A percentile compares a stretch with the other conserved stretches of the same genome.
Conservation (phyloP, 1,140 invertebrate species). For the Leptinotarsa defecta region DNA sequence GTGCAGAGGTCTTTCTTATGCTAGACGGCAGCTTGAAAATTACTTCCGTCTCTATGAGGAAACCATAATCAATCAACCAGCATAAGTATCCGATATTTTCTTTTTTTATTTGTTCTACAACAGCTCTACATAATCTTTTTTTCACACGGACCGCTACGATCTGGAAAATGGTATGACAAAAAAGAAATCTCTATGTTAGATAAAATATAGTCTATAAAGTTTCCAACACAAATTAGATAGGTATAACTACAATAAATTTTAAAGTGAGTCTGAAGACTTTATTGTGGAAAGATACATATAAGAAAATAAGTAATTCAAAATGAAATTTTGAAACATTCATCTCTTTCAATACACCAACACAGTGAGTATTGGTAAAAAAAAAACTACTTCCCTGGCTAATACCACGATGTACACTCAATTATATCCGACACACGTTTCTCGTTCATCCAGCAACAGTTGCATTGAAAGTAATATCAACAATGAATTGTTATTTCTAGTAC, state of each 20-base stretch:
- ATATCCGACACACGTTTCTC: too few species aligned
- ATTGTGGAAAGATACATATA: too few species aligned
- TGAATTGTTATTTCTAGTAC: conserved; percentile 15
- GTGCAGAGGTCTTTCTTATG: conserved; percentile 25
- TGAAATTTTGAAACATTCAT: too few species aligned
- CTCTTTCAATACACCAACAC: too few species aligned
- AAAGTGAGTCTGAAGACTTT: too few species aligned
- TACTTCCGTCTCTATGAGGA: conserved; percentile 27
- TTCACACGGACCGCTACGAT: conserved; percentile 30
- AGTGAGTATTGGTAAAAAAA: too few species aligned
- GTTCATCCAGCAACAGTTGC: background rate
- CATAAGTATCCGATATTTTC: conserved; percentile 24
- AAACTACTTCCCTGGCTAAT: too few species aligned
- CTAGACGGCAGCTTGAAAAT: conserved; percentile 32
- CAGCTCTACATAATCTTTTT: conserved; percentile 28
- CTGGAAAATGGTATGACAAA: conserved; percentile 23
- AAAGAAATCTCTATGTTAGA: background rate
- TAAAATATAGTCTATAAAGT: too few species aligned
- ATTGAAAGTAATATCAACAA: background rate
- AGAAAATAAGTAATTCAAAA: too few species aligned
- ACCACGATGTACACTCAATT: too few species aligned
- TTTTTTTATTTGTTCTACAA: conserved; percentile 23
- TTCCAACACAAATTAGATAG: too few species aligned
- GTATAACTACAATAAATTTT: too few species aligned
- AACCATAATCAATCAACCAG: conserved; percentile 41